phyloP scores from a whole-genome alignment of 2,797 vertebrate genomes.

The Oceanodroma leucorhoa region DNA sequence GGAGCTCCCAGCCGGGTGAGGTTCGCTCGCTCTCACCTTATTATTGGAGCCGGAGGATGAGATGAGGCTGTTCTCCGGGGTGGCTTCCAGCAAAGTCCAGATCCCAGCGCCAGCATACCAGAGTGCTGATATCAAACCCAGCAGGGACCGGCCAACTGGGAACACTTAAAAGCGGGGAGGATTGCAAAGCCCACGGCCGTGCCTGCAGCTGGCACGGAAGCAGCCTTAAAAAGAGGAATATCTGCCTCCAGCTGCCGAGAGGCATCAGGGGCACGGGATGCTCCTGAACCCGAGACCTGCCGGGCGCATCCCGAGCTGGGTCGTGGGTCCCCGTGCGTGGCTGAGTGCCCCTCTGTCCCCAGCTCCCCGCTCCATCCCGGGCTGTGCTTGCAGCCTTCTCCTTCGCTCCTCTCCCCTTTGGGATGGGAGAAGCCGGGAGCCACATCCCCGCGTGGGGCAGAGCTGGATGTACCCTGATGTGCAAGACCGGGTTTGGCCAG shows the following conservation, averaged over 20 bases:
- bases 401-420: accelerated
- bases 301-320: not conserved
- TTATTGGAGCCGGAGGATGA: not conserved
- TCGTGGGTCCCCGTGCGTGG: accelerated
- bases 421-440: not conserved
- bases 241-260: not conserved
- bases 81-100: not conserved
- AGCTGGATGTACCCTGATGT: not conserved
- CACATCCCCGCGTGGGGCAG: accelerated
- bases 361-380: not conserved
- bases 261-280: not conserved
- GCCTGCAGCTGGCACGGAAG: not conserved
- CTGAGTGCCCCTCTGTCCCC: not conserved
- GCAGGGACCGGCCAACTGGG: not conserved
- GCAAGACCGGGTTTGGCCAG: not conserved
- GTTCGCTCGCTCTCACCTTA: not conserved
- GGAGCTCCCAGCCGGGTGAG: not conserved
- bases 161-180: not conserved
- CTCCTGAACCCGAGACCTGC: not conserved
- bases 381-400: not conserved
- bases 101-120: not conserved
- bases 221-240: not conserved
- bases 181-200: not conserved
- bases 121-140: not conserved
- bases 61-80: not conserved